Base-by-base conservation (phyloP, 2,888 invertebrate genomes). In the Erebia palarica region DNA sequence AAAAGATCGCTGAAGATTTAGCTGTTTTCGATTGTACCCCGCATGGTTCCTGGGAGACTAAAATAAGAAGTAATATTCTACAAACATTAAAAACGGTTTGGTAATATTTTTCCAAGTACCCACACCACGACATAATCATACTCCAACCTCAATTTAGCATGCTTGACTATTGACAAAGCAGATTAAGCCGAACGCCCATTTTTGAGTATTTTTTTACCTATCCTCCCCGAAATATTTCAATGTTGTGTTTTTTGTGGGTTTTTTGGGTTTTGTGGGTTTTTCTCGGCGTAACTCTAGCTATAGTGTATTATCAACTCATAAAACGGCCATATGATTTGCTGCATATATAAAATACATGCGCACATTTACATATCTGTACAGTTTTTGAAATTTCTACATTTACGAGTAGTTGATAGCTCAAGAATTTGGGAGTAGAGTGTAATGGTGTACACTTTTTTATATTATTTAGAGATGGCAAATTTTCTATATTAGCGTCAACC, bases 201-300 rank as follows among this genome's bases (percentile, higher is more conserved):
- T 60, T 70, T 21, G 68, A 66, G 80, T 49, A 49, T 75, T 73
- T 80, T 80, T 75, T 71, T 64, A 70, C 77, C 81, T 77, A 71
- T 71, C 76, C 75, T 61, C 63, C 75, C 72, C 81, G 80, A 78
- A 75, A 75, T 76, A 76, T 77, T 76, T 80, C 74, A 77, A 79
- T 85, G 83, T 86, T 86, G 83, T 88, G 86, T 84, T 87, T 64
- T 73, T 64, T 73, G 78, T 82, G n/a, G n/a, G n/a, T n/a, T n/a
- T n/a, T n/a, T n/a, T n/a, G n/a, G n/a, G n/a, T n/a, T 84, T 80
- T 85, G 79, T 80, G 77, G 79, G 79, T 70, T 81, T 82, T 80
- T 75, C 78, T 79, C 71, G 60, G 69, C 53, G 60, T 75, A 71
- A 73, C 68, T 73, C 47, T 74, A 75, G 71, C 67, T 69, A 59